Evolutionary conservation across 2,888 invertebrate species (phyloP).

Genomic region (Cremastinae sp.): DNA sequence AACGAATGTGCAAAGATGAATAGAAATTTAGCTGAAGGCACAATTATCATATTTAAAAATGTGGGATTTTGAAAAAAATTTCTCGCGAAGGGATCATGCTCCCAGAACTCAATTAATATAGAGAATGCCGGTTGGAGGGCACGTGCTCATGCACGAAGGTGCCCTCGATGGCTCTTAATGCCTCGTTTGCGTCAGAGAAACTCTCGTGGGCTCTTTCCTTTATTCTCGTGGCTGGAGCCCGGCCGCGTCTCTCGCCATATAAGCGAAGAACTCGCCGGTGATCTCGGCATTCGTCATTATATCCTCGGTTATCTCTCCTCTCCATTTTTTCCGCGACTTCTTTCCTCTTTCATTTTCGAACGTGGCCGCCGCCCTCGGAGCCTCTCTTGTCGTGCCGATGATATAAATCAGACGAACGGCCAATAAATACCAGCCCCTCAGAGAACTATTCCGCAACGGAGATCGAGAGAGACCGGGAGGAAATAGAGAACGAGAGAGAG

Average conservation of each 20-base stretch:
- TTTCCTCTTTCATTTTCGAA: not conserved
- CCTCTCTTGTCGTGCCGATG: constrained; percentile 60
- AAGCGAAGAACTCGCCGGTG: constrained; percentile 31
- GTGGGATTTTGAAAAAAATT: too few species aligned
- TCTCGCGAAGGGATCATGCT: constrained; percentile 13
- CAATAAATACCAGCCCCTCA: constrained; percentile 69
- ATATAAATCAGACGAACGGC: constrained; percentile 73
- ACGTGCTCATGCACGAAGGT: constrained; percentile 60
- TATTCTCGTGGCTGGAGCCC: constrained; percentile 51
- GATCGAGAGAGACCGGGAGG: constrained; percentile 16
- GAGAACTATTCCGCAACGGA: constrained; percentile 64
- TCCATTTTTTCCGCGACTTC: not conserved
- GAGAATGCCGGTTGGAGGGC: constrained; percentile 55
- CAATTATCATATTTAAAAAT: too few species aligned
- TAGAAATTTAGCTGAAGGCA: too few species aligned
- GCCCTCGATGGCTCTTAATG: constrained; percentile 60
- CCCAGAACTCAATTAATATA: constrained; percentile 59
- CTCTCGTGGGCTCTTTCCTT: constrained; percentile 54
- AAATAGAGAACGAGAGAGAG: constrained; percentile 16
- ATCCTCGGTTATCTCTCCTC: constrained; percentile 62
- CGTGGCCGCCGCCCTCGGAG: constrained; percentile 54
- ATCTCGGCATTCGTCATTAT: constrained; percentile 69
- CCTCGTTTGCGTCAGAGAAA: constrained; percentile 59
- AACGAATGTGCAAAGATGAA: too few species aligned
- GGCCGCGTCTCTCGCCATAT: constrained; percentile 63